Base-by-base conservation (phyloP, 92 coral and sea anemone species). In the Epizoanthus scotinus region DNA sequence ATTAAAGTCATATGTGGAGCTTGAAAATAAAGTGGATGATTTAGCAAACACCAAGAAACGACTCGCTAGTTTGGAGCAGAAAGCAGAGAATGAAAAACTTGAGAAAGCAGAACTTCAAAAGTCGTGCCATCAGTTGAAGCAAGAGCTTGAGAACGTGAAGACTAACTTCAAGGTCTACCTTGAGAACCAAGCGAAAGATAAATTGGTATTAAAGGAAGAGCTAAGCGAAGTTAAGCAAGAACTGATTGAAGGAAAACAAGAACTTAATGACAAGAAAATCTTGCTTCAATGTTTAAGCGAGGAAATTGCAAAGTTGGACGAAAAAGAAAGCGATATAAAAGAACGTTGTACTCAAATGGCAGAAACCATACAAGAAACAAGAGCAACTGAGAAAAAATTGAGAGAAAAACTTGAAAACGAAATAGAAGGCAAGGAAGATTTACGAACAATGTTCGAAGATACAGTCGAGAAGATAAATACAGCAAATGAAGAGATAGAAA, bases 381-480 rank as follows among this genome's bases (percentile, higher is more conserved):
- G 53, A 81, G 80, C 83, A n/a, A 72, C 58, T 81, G 78, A 54
- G 27, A 54, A 28, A 15, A 61, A 68, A 34, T 42, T 57, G 26
- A 58, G 47, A 28, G 26, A 65, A 47, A 42, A 78, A 50, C 83
- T 89, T 25, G 82, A 81, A 53, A 77, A 90, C 47, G 88, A 81
- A 55, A 81, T 83, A 56, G 78, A 70, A 42, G 78, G 86, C 56
- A 86, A 84, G 21, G 84, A 79, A 70, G 66, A 8, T n/a, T 47
- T 88, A 22, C 82, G 78, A 67, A 87, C 67, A 77, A 91, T 85
- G 49, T 61, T 93, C 27, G 83, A 84, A 67, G 42, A 88, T 85
- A 59, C 89, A 84, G 27, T 79, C 82, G 34, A 34, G 63, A 22
- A 64, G 24, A 3, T 75, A 64, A 82, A 79, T 61, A 56, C 55